Conservation (phyloP, 2,797 vertebrate species). For the Typhlichthys subterraneus region DNA sequence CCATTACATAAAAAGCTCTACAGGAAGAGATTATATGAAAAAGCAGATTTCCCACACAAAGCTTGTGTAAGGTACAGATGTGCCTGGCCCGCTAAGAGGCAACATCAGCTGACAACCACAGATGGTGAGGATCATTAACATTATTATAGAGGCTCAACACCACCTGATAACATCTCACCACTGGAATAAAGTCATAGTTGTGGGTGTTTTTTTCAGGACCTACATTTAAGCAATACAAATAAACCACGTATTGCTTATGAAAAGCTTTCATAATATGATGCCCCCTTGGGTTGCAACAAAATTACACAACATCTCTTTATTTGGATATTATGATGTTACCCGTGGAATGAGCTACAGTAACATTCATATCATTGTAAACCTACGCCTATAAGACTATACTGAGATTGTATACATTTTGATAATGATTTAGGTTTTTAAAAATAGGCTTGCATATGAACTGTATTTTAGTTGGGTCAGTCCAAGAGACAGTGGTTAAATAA, state of each 20-base stretch:
- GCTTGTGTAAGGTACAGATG: constrained; percentile 42
- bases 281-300: constrained; percentile 17
- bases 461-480: too few species aligned
- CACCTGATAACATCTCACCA: constrained; percentile 13
- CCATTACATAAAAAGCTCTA: too few species aligned
- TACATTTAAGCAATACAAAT: constrained; percentile 32
- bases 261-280: constrained; percentile 10
- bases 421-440: constrained; percentile 2
- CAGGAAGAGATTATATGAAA: too few species aligned
- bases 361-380: background rate
- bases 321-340: background rate
- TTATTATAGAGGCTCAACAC: constrained; percentile 34
- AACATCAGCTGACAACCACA: constrained; percentile 71
- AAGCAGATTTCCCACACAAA: too few species aligned
- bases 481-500: too few species aligned
- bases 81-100: constrained; percentile 63
- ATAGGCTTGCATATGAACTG: background rate
- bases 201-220: constrained; percentile 17
- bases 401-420: too few species aligned
- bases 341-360: constrained; percentile 9
- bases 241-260: constrained; percentile 19
- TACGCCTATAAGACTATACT: too few species aligned
- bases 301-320: background rate
- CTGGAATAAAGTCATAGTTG: constrained; percentile 31
- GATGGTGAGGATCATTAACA: constrained; percentile 61